phyloP scores from a whole-genome alignment of 2,797 vertebrate species.

The Gobio occitaniae region DNA sequence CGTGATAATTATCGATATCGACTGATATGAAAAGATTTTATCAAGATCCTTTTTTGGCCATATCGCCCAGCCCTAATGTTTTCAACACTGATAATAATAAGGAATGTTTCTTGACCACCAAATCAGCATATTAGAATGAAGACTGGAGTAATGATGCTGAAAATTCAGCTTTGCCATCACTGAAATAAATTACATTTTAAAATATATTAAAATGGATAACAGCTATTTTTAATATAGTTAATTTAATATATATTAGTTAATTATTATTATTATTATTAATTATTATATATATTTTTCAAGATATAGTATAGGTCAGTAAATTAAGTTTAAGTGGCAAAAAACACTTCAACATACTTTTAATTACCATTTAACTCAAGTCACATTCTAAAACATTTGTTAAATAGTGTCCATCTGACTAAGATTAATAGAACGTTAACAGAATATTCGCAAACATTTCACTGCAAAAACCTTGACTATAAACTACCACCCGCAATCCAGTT shows the following conservation, averaged over 20 bases:
- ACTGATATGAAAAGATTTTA: too few species aligned
- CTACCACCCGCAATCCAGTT: background rate
- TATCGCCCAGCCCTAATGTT: too few species aligned
- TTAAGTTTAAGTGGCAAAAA: background rate
- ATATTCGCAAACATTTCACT: background rate
- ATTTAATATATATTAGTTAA: too few species aligned
- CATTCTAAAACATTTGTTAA: background rate
- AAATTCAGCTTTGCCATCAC: background rate
- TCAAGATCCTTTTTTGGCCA: too few species aligned
- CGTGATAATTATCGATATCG: too few species aligned
- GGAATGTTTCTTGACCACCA: background rate
- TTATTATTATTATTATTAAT: too few species aligned
- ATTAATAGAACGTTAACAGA: background rate
- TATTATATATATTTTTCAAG: background rate
- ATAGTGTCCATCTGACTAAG: background rate
- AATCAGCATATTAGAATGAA: background rate
- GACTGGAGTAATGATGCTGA: background rate
- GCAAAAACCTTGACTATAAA: background rate
- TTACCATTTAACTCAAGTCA: background rate
- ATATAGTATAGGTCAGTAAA: background rate
- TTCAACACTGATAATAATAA: background rate
- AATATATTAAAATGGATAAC: background rate
- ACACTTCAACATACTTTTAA: background rate
- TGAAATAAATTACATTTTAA: background rate
- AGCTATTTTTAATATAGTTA: background rate